Evolutionary conservation across 2,888 invertebrate species (phyloP), one percentile per base, ranked within the genome.

Genomic region (Luperina testacea): DNA sequence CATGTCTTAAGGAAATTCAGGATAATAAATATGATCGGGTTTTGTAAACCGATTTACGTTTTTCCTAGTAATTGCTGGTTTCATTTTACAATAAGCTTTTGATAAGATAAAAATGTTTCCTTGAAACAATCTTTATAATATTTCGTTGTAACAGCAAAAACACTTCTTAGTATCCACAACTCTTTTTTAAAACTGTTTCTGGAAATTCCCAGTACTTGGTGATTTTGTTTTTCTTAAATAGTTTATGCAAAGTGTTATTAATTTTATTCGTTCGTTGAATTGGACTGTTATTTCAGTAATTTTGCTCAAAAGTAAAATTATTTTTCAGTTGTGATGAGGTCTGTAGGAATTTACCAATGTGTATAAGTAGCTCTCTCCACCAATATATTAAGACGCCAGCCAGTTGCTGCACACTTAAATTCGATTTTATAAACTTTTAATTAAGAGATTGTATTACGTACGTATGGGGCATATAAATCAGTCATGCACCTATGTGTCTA

Each of bases 1-100:
- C 42, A 72, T 53, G 27, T n/a, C 48, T 68, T 80, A 81, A 68
- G 82, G 80, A 75, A 75, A 75, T 24, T 57, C 45, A 38, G 17
- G 11, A 45, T 27, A 75, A 63, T 68, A 8, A 53, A 57, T 57
- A 27, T 75, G 27, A 63, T 27, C 20, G 17, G 38, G 17, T 75
- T 80, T 81, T 68, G 59, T 74, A 17, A 53, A 61, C 2, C 53
- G 38, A 53, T 45, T 63, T 61, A 53, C 17, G 7, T 63, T 53
- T 81, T 81, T 80, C 61, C 38, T 38, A 63, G 80, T 53, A 68
- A 24, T 61, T 20, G 20, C 59, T 32, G 64, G 17, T 71, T 70
- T 71, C 45, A 53, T 48, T 64, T 27, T 48, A 64, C 27, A 48
- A 48, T 69, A 38, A 15, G 15, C 5, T 13, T 38, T 0, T 24